Evolutionary conservation across 1,140 invertebrate genomes (phyloP), one percentile per base, ranked within the genome.

Genomic region (Cydia strobilella): DNA sequence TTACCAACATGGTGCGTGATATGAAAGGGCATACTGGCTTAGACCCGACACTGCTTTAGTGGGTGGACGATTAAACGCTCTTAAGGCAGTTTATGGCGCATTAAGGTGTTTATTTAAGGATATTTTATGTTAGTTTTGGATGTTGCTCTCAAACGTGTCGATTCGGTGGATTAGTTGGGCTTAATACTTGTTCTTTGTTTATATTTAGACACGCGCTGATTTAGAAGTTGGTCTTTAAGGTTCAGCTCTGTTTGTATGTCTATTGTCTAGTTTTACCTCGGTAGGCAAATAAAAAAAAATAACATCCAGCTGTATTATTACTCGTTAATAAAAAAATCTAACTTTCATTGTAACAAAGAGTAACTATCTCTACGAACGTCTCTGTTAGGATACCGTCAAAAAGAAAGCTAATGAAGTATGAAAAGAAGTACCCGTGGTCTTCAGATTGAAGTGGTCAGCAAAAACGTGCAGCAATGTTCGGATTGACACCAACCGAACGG

Each of bases 61-160:
- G 27, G 9, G 18, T 23, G 65, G 63, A 39, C 27, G 65, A 69
- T 69, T 69, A 69, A 69, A 69, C 3, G 31, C 65, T 69, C 31
- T 69, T 69, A 69, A 42, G 65, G 35, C n/a, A 51, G 7, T 69
- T 69, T 69, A 69, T 69, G 63, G 13, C 23, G 15, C 63, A 66
- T 66, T 31, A 66, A 69, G 65, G 23, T 69, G 65, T 69, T 69
- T 69, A 69, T 69, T 69, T 69, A 69, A 39, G 65, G 65, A 69
- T 18, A 69, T 69, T 69, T 69, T 69, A 69, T 35, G 65, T 35
- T 42, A 69, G 65, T 69, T 69, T 66, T 35, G 7, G 31, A 69
- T 42, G 65, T 18, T 69, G 65, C 65, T 69, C 31, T 69, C 31
- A 39, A 35, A 39, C 27, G 3, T 35, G 65, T 69, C 65, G 65